phyloP scores from a whole-genome alignment of 2,888 invertebrate species.

The Callyntrura guangdongensis region DNA sequence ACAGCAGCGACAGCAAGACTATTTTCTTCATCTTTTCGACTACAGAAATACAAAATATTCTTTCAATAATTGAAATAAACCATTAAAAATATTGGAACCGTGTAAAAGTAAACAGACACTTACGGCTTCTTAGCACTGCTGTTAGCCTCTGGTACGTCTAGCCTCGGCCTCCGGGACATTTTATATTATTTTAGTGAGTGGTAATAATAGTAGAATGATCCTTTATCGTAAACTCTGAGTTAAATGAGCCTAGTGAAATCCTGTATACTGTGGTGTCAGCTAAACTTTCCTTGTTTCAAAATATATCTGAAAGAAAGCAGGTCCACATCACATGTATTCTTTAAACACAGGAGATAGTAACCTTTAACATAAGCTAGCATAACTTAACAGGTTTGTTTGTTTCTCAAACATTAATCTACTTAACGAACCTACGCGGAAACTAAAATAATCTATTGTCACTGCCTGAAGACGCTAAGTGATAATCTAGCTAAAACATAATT shows the following conservation, averaged over 20 bases:
- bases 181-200: background rate
- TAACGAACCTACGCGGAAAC: too few relatives aligned
- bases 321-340: background rate
- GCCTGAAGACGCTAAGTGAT: too few relatives aligned
- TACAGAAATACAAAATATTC: slow-evolving; percentile 46
- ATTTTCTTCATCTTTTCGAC: slow-evolving; percentile 63
- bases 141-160: slow-evolving; percentile 81
- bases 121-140: slow-evolving; percentile 83
- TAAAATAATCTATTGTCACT: too few relatives aligned
- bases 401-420: background rate
- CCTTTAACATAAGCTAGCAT: too few relatives aligned
- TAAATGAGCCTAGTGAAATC: too few relatives aligned
- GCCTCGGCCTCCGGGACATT: slow-evolving; percentile 81
- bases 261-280: background rate
- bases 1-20: slow-evolving; percentile 42
- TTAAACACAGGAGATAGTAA: background rate
- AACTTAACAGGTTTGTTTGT: too few relatives aligned
- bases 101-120: slow-evolving; percentile 73
- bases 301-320: background rate
- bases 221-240: background rate
- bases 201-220: background rate
- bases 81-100: background rate
- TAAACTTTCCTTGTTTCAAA: background rate
- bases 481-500: too few relatives aligned
- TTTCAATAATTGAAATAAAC: too few relatives aligned